These are phyloP conservation scores for Agrilus cyanescens DNA, from an alignment of 2,888 invertebrate species.

Conservation along the genomic window DNA sequence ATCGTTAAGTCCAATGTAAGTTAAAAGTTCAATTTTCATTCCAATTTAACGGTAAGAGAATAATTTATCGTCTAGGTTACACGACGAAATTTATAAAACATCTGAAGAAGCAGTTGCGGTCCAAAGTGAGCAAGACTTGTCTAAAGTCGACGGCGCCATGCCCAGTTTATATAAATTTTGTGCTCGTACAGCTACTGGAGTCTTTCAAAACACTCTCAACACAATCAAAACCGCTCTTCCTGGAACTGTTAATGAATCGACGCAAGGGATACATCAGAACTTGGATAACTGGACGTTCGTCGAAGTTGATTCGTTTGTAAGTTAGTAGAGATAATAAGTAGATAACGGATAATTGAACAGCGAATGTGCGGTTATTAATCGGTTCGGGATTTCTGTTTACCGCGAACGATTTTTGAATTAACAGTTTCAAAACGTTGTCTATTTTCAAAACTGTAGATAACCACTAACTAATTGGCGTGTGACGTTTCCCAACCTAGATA, in stretches of 20 bases:
- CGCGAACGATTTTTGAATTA: too few species aligned
- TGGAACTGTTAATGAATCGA: slow-evolving; percentile 37
- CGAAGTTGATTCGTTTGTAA: slow-evolving; percentile 33
- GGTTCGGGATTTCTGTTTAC: too few species aligned
- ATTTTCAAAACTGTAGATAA: too few species aligned
- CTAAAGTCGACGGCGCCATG: slow-evolving; percentile 31
- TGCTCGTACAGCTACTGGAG: slow-evolving; percentile 66
- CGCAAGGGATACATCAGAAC: slow-evolving; percentile 23
- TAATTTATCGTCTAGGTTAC: slow-evolving; percentile 12
- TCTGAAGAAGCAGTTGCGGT: slow-evolving; percentile 15
- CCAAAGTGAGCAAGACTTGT: slow-evolving; percentile 17
- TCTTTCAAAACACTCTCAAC: slow-evolving; percentile 56
- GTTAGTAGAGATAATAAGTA: slow-evolving; percentile 6
- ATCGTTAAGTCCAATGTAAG: slow-evolving; percentile 34
- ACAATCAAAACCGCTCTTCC: slow-evolving; percentile 60
- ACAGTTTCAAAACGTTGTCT: too few species aligned
- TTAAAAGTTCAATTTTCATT: background rate
- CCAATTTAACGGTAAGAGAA: background rate
- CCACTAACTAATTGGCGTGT: too few species aligned
- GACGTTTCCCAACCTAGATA: background rate
- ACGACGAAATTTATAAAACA: slow-evolving; percentile 16
- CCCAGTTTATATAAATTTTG: slow-evolving; percentile 47
- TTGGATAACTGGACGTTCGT: slow-evolving; percentile 38
- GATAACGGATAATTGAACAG: background rate
- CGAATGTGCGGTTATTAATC: background rate